Base-by-base conservation (phyloP, 1,140 invertebrate genomes). In the Mycetomoellerius zeteki region DNA sequence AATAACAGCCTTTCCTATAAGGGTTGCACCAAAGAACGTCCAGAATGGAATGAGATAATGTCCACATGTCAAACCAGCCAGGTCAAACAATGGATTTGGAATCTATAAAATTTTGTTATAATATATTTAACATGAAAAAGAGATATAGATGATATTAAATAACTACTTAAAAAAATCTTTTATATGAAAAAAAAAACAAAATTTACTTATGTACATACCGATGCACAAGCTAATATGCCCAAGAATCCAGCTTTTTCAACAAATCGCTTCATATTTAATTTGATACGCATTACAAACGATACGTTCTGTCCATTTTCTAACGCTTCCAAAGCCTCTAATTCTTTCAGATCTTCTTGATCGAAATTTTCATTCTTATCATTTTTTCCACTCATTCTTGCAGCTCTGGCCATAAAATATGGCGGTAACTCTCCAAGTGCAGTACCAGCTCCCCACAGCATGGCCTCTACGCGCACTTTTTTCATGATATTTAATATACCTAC, bases 1-100 rank as follows among this genome's bases (percentile, higher is more conserved):
- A 88, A 99, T 97, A 62, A 99, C 96, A 60, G 99, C 99, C 96
- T 99, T 99, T 62, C 99, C 99, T 85, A 99, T 98, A 0, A 99
- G 96, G 0, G 99, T 99, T 73, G 99, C 99, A 52, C 99, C 99
- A 95, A 99, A 99, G 96, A 99, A 99, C 37, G 99, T 99, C 98
- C 99, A 99, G 96, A 99, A 99, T 52, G 99, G 99, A 92, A 99
- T 98, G 67, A 99, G 96, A 95, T 99, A 99, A 95, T 99, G 99
- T 12, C 99, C 99, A 95, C 99, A 99, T 0, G 99, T 99, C 21
- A 99, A 98, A 0, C 99, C 99, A 75, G 99, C 99, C 91, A 99
- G 96, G 95, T 99, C 99, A 95, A 99, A 99, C 75, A 99, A 94
- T 1, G 99, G 99, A 96, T 99, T 99, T n/a, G 99, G 99, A 94